Evolutionary conservation across 92 coral and sea anemone genomes (phyloP).

Genomic region (Epizoanthus illoricatus): DNA sequence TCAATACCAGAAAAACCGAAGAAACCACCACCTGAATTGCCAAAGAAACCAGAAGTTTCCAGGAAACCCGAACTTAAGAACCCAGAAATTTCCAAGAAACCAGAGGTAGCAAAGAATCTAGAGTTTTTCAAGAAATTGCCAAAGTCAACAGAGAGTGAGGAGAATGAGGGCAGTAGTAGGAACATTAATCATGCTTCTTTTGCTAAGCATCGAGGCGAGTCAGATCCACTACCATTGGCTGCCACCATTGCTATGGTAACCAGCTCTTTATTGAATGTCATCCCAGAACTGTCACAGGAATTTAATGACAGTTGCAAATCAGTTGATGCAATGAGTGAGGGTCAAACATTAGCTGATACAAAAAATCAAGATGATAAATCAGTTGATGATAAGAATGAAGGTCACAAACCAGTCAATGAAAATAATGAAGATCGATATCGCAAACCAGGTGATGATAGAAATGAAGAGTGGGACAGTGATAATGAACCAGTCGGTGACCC

Average conservation of each 20-base stretch:
- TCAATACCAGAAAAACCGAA: too few species aligned
- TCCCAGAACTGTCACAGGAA: slow-evolving; percentile 4
- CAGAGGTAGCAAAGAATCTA: slow-evolving; percentile 1
- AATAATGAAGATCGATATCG: neutral
- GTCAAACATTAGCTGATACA: neutral
- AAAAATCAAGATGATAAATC: neutral
- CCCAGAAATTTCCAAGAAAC: too few species aligned
- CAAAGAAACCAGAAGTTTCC: too few species aligned
- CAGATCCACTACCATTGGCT: slow-evolving; percentile 62
- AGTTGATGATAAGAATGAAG: neutral
- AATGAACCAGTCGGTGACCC: slow-evolving; percentile 21
- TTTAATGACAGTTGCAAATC: neutral
- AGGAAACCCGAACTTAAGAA: too few species aligned
- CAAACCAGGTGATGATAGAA: neutral
- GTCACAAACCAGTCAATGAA: neutral
- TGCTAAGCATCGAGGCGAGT: slow-evolving; percentile 32
- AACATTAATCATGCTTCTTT: neutral
- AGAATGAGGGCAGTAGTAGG: neutral
- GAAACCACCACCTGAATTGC: too few species aligned
- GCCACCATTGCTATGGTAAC: slow-evolving; percentile 30
- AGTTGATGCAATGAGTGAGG: neutral
- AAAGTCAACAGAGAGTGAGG: neutral
- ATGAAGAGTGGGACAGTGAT: slow-evolving; percentile 27
- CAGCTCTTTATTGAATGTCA: neutral
- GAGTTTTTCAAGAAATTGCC: neutral